Evolutionary conservation across 92 coral and sea anemone species (phyloP).

Genomic region (Actinostola sp.): DNA sequence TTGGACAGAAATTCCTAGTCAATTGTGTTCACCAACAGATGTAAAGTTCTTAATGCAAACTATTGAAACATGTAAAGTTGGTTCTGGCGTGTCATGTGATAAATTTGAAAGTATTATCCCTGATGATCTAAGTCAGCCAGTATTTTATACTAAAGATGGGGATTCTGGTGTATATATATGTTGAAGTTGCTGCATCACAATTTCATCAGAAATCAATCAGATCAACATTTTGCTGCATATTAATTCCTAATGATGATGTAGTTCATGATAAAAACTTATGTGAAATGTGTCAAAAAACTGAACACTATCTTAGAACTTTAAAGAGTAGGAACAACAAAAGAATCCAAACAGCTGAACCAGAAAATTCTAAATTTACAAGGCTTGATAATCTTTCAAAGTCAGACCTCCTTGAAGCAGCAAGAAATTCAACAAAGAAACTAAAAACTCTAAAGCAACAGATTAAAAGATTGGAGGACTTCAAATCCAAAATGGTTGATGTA

Average conservation of each 20-base stretch:
- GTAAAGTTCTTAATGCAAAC: conserved; percentile 1
- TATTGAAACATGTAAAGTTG: neutral
- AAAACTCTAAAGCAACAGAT: conserved; percentile 33
- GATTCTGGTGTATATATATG: conserved; percentile 26
- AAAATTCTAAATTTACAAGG: conserved; percentile 35
- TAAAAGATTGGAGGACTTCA: conserved; percentile 35
- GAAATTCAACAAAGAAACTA: conserved; percentile 49
- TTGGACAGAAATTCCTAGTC: conserved; percentile 4
- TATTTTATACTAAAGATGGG: conserved; percentile 16
- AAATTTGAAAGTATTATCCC: conserved; percentile 7
- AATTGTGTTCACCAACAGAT: neutral
- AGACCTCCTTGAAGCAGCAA: conserved; percentile 28
- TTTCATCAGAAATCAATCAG: conserved; percentile 14
- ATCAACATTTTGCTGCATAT: conserved; percentile 22
- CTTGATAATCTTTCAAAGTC: conserved; percentile 53
- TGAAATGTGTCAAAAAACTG: conserved; percentile 24
- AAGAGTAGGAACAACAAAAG: too few relatives aligned
- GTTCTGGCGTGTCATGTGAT: neutral
- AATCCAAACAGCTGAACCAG: too few relatives aligned
- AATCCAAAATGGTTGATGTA: conserved; percentile 39
- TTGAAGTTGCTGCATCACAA: conserved; percentile 18
- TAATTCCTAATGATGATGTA: conserved; percentile 29
- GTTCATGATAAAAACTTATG: too few relatives aligned
- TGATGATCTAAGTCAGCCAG: conserved; percentile 4
- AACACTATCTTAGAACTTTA: conserved; percentile 23